A percentile compares a stretch with the other conserved stretches of the same genome.
phyloP scores from a whole-genome alignment of 92 coral and sea anemone genomes.

The Actinostola sp. region DNA sequence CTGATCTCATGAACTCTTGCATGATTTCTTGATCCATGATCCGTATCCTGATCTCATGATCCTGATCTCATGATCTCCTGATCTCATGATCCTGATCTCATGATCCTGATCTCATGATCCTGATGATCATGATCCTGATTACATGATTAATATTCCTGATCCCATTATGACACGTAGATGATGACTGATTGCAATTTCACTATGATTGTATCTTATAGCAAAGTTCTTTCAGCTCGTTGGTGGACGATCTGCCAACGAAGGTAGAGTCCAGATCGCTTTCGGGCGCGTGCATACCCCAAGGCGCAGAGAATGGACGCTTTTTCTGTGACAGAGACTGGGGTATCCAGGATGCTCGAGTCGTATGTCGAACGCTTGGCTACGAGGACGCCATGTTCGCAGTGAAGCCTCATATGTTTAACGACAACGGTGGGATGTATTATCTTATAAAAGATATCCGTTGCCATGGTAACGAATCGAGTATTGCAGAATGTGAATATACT shows the following conservation, averaged over 20 bases:
- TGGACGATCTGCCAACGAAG: conserved; percentile 38
- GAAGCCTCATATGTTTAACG: conserved; percentile 9
- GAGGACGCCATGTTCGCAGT: conserved; percentile 44
- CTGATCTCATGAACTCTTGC: too few species aligned
- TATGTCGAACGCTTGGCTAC: conserved; percentile 39
- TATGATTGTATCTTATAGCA: background rate
- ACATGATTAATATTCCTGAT: too few species aligned
- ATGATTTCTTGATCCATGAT: too few species aligned
- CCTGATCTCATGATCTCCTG: too few species aligned
- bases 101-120: too few species aligned
- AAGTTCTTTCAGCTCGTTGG: conserved; percentile 38
- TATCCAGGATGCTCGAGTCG: conserved; percentile 22
- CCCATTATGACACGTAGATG: too few species aligned
- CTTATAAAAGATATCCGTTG: conserved; percentile 23
- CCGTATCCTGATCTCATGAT: too few species aligned
- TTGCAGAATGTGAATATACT: conserved; percentile 21
- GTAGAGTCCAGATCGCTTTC: conserved; percentile 23
- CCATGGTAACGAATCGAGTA: conserved; percentile 30
- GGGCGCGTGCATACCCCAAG: conserved; percentile 6
- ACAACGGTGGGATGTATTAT: conserved; percentile 2
- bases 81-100: too few species aligned
- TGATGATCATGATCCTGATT: too few species aligned
- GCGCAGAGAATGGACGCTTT: conserved; percentile 17
- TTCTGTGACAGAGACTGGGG: conserved; percentile 22
- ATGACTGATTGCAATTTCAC: background rate